Percentiles rank a stretch among this genome's conserved stretches.
Evolutionary conservation across 2,113 vertebrate genomes (phyloP).

Genomic region (Lonchura striata): DNA sequence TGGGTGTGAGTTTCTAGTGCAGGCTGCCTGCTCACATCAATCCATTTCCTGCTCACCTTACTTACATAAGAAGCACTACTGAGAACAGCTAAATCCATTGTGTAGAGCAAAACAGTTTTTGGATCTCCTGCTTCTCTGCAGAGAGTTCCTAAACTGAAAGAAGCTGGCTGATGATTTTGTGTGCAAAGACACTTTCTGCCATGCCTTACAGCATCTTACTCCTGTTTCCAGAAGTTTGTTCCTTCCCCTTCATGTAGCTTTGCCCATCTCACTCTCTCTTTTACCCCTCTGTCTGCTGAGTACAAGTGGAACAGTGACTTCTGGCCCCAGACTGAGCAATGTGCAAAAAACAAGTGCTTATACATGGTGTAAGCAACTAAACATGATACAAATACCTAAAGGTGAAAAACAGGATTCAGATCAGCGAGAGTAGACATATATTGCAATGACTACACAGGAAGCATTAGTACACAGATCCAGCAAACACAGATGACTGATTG

Average conservation of each 20-base stretch:
- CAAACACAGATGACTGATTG: conserved; percentile 20
- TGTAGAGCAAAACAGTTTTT: background rate
- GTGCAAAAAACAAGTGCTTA: background rate
- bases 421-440: background rate
- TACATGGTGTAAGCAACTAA: background rate
- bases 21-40: conserved; percentile 27
- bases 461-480: background rate
- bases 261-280: background rate
- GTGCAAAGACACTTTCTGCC: background rate
- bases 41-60: conserved; percentile 53
- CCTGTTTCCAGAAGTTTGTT: background rate
- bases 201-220: background rate
- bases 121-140: background rate
- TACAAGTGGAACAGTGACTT: background rate
- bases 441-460: conserved; percentile 20
- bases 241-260: background rate
- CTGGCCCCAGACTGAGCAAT: background rate
- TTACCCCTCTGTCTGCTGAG: background rate
- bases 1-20: conserved; percentile 57
- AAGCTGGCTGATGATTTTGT: background rate
- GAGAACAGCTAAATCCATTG: background rate
- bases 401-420: background rate
- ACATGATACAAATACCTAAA: background rate
- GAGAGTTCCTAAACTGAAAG: background rate
- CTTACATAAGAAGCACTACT: background rate